Conservation (phyloP, 2,888 invertebrate species). For the Mechanitis messenoides region DNA sequence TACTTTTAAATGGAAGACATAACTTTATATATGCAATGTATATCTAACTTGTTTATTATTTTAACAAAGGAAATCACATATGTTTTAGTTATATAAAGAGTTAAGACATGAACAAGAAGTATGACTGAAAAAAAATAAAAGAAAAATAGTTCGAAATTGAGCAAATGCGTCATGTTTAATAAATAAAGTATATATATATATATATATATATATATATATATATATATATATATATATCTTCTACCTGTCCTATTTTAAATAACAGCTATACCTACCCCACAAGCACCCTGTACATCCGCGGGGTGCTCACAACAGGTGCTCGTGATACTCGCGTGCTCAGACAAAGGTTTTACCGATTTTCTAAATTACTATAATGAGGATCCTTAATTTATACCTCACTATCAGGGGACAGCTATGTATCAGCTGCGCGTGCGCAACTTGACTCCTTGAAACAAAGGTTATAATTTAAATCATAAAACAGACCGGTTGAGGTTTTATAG, state of each 20-base stretch:
- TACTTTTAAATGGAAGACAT: conserved; percentile 31
- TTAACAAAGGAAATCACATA: background rate
- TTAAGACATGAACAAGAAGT: too few relatives aligned
- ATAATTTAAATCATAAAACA: too few relatives aligned
- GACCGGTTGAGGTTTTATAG: too few relatives aligned
- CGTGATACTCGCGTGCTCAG: conserved; percentile 29
- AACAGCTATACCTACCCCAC: background rate
- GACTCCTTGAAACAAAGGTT: too few relatives aligned
- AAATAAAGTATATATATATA: background rate
- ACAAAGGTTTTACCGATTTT: conserved; percentile 29
- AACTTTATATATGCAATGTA: conserved; percentile 14
- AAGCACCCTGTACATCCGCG: conserved; percentile 23
- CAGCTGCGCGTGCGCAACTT: conserved; percentile 7
- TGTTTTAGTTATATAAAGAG: too few relatives aligned
- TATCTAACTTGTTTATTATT: background rate
- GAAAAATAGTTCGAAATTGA: too few relatives aligned
- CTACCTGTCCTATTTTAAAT: too few relatives aligned
- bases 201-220: background rate
- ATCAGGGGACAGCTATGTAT: conserved; percentile 8
- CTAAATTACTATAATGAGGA: conserved; percentile 27
- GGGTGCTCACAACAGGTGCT: conserved; percentile 29
- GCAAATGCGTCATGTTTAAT: too few relatives aligned
- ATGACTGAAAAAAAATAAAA: too few relatives aligned
- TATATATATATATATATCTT: background rate
- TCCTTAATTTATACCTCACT: conserved; percentile 14